A percentile compares a stretch with the other conserved stretches of the same genome.
Evolutionary conservation across 2,888 invertebrate species (phyloP).

Genomic region (Ceraclea dissimilis): DNA sequence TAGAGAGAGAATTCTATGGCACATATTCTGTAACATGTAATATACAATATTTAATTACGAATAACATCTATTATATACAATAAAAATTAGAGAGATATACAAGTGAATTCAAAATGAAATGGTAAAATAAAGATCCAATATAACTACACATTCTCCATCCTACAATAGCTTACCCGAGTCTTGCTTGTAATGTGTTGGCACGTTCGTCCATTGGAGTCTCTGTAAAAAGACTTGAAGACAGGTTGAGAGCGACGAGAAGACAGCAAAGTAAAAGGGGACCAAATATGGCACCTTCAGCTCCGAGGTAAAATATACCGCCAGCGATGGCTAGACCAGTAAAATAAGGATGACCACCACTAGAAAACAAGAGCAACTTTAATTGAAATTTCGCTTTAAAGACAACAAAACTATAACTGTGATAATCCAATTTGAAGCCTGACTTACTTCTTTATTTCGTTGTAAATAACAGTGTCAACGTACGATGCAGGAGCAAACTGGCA

Average conservation of each 20-base stretch:
- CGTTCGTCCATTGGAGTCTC: constrained; percentile 59
- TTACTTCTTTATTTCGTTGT: constrained; percentile 95
- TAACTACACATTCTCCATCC: no score
- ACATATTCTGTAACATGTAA: no score
- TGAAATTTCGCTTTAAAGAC: neutral
- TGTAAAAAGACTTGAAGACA: constrained; percentile 63
- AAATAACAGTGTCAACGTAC: constrained; percentile 91
- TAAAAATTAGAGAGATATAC: no score
- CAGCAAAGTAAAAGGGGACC: constrained; percentile 93
- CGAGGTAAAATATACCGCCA: constrained; percentile 95
- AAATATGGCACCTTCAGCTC: constrained; percentile 93
- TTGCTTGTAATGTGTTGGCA: constrained; percentile 31
- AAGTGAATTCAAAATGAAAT: no score
- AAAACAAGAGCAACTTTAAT: constrained; percentile 17
- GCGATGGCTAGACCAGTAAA: constrained; percentile 95
- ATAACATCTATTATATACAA: no score
- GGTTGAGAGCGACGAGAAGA: constrained; percentile 85
- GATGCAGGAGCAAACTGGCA: constrained; percentile 85
- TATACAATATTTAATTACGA: no score
- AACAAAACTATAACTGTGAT: no score
- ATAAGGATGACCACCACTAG: constrained; percentile 90
- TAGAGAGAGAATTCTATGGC: no score
- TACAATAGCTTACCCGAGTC: constrained; percentile 8
- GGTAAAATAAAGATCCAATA: no score
- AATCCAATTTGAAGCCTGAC: constrained; percentile 30